Conservation (phyloP, 2,888 invertebrate genomes). For the Parnassius orleans region DNA sequence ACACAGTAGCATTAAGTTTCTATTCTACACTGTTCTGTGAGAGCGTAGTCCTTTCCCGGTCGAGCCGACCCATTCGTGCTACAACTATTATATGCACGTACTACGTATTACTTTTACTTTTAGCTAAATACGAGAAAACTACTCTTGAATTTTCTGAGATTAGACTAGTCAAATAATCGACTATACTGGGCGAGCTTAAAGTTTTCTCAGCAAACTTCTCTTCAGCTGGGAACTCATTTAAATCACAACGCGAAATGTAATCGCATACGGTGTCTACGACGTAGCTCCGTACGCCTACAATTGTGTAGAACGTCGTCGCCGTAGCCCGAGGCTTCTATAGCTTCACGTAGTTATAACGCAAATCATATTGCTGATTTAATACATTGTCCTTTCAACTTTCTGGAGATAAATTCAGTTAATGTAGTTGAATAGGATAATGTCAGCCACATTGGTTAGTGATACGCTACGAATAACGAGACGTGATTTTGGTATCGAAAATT, state of each 20-base stretch:
- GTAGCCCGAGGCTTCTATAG: background rate
- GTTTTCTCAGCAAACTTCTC: background rate
- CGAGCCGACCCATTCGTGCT: no score
- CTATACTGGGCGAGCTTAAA: background rate
- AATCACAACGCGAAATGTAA: background rate
- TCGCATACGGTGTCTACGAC: background rate
- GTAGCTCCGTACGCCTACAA: background rate
- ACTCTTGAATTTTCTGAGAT: background rate
- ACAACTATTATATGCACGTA: no score
- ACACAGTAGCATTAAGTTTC: no score
- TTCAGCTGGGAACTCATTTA: background rate
- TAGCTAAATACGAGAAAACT: no score
- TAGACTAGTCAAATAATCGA: background rate
- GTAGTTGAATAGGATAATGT: no score
- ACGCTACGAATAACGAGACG: no score
- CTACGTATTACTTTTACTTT: no score
- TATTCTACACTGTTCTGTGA: no score
- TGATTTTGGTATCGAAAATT: no score
- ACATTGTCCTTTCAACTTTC: background rate
- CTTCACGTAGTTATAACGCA: background rate
- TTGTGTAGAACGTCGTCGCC: background rate
- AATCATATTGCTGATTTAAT: background rate
- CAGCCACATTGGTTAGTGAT: no score
- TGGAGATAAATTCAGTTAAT: no score
- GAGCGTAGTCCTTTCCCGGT: no score